Percentiles rank a stretch among this genome's conserved stretches.
Conservation (phyloP, 1,140 invertebrate genomes). For the Lepidotrigona ventralis region DNA sequence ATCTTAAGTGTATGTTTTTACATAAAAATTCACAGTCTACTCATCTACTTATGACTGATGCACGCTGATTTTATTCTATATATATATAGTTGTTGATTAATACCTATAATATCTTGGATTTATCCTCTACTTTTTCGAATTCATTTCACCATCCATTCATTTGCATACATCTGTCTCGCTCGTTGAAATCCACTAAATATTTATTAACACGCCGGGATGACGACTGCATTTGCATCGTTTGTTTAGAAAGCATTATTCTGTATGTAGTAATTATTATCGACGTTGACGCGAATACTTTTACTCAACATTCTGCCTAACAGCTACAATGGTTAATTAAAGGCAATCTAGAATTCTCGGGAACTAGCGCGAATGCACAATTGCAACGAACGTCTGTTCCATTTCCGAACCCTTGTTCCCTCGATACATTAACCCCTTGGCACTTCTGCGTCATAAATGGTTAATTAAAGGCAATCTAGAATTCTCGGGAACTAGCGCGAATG, state of each 20-base stretch:
- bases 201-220: background rate
- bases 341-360: conserved; percentile 45
- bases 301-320: background rate
- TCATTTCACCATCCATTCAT: background rate
- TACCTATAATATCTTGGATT: background rate
- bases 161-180: conserved; percentile 19
- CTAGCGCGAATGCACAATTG: conserved; percentile 17
- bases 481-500: conserved; percentile 29
- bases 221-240: background rate
- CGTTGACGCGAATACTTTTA: background rate
- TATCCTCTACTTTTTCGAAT: background rate
- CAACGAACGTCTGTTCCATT: conserved; percentile 8
- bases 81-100: no score
- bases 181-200: background rate
- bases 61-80: no score
- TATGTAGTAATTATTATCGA: background rate
- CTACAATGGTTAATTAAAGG: conserved; percentile 11
- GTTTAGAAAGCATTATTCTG: background rate
- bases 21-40: no score
- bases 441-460: background rate
- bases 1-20: no score
- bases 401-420: conserved; percentile 2
- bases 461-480: conserved; percentile 44
- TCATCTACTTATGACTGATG: no score
- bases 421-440: conserved; percentile 18